These are phyloP conservation scores for Naso thynnoides DNA, from an alignment of 2,797 vertebrate species.

Conservation along the genomic window DNA sequence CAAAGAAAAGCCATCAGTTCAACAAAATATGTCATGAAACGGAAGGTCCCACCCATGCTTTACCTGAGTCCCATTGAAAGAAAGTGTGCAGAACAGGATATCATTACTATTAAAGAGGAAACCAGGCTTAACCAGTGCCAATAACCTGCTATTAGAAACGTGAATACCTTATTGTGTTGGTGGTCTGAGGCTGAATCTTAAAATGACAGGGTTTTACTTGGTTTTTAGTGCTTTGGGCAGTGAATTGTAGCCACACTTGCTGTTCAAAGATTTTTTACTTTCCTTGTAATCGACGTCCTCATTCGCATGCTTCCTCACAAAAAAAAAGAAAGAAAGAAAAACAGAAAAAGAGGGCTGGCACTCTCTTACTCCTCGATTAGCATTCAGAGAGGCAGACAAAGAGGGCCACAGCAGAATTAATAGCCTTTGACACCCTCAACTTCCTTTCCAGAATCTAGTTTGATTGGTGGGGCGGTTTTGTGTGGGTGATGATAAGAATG, in stretches of 20 bases:
- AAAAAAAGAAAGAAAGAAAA: constrained; percentile 45
- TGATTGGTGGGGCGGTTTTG: constrained; percentile 74
- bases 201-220: constrained; percentile 80
- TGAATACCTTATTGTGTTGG: constrained; percentile 85
- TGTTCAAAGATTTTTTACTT: constrained; percentile 77
- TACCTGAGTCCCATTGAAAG: constrained; percentile 83
- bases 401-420: constrained; percentile 74
- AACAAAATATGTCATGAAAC: constrained; percentile 82
- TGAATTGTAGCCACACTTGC: constrained; percentile 51
- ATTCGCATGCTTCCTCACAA: constrained; percentile 51
- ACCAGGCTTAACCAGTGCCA: constrained; percentile 81
- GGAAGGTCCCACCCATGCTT: constrained; percentile 86
- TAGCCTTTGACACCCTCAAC: constrained; percentile 78
- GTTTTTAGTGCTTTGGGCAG: constrained; percentile 70
- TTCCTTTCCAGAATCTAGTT: constrained; percentile 76
- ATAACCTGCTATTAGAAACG: constrained; percentile 82
- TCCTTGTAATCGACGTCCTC: constrained; percentile 62
- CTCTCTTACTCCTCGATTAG: constrained; percentile 69
- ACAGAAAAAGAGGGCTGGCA: constrained; percentile 45
- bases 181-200: constrained; percentile 79
- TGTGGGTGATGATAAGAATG: constrained; percentile 79
- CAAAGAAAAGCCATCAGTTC: constrained; percentile 85
- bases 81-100: constrained; percentile 83
- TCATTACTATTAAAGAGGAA: constrained; percentile 84
- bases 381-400: constrained; percentile 75